phyloP scores from a whole-genome alignment of 2,888 invertebrate genomes.

The Orchesella flavescens region DNA sequence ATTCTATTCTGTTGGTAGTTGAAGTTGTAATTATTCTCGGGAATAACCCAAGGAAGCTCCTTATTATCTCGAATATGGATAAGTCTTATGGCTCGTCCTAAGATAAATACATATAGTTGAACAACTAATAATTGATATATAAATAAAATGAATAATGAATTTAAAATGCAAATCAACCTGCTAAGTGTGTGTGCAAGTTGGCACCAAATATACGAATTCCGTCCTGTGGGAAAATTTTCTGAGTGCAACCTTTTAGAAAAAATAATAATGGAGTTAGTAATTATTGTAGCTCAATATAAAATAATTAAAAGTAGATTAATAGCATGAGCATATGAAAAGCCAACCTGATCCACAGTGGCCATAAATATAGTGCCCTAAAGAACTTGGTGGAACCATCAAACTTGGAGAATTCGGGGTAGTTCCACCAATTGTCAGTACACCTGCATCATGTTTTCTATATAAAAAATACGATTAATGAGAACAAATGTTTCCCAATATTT shows the following conservation, averaged over 20 bases:
- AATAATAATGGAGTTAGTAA: too few species aligned
- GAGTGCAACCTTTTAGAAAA: slow-evolving; percentile 37
- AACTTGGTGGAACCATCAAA: slow-evolving; percentile 39
- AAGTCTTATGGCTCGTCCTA: slow-evolving; percentile 36
- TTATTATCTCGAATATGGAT: slow-evolving; percentile 39
- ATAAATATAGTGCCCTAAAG: slow-evolving; percentile 28
- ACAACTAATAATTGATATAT: neutral
- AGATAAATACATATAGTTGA: neutral
- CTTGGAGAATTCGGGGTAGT: slow-evolving; percentile 31
- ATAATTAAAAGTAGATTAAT: neutral
- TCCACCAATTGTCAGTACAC: slow-evolving; percentile 21
- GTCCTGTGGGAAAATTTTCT: slow-evolving; percentile 25
- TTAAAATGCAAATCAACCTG: slow-evolving; percentile 13
- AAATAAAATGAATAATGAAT: neutral
- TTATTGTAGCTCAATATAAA: neutral
- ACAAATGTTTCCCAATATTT: neutral
- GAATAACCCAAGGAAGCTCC: slow-evolving; percentile 47
- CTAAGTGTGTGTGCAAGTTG: slow-evolving; percentile 56
- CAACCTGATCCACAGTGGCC: slow-evolving; percentile 51
- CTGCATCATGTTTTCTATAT: slow-evolving; percentile 21
- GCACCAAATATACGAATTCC: slow-evolving; percentile 47
- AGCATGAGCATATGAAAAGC: neutral
- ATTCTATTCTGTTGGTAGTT: slow-evolving; percentile 51
- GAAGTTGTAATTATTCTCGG: slow-evolving; percentile 57
- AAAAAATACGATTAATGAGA: neutral